Base-by-base conservation (phyloP, 2,797 vertebrate genomes). In the Tokudaia tokunoshimensis region DNA sequence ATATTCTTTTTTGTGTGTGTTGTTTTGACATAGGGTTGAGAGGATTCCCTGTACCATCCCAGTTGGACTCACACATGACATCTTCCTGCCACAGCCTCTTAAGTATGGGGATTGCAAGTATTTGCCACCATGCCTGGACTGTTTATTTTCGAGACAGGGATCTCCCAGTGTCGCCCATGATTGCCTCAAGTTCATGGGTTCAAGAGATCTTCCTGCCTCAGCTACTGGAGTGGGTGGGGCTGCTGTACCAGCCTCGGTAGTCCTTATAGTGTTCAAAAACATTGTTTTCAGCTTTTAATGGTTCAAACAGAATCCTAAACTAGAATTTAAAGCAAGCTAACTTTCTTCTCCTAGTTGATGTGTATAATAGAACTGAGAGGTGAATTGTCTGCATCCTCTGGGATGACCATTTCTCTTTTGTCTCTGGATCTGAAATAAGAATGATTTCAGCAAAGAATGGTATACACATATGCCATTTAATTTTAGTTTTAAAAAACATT, bases 341-440 rank as follows among this genome's bases (percentile, higher is more conserved):
- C 75, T 63, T 85, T 79, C 93, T 26, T 6, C 12, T 72, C 44
- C 6, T 22, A 50, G 82, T 14, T 75, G 29, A 81, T 44, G 22
- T 55, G n/a, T 59, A 17, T 61, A 72, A 44, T 29, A 37, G 55
- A 82, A 91, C 44, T 0, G 1, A 0, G 29, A 55, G 86, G 14
- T 47, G 34, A 57, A 22, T 88, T 70, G n/a, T 70, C 72, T 79
- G 13, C 50, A 3, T 22, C 22, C 17, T 85, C 19, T 89, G 52
- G 47, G 59, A 31, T 63, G 61, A 29, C 52, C n/a, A 13, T 55
- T 95, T 74, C 74, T 41, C 57, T 44, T 80, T 80, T 85, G 55
- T 90, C 65, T 86, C 80, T 76, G 59, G 34, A 44, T 95, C 61
- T 78, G 55, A 92, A 63, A 63, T 79, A 55, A 92, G 26, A 92